phyloP scores from a whole-genome alignment of 1,140 invertebrate genomes.

The Euura lappo region DNA sequence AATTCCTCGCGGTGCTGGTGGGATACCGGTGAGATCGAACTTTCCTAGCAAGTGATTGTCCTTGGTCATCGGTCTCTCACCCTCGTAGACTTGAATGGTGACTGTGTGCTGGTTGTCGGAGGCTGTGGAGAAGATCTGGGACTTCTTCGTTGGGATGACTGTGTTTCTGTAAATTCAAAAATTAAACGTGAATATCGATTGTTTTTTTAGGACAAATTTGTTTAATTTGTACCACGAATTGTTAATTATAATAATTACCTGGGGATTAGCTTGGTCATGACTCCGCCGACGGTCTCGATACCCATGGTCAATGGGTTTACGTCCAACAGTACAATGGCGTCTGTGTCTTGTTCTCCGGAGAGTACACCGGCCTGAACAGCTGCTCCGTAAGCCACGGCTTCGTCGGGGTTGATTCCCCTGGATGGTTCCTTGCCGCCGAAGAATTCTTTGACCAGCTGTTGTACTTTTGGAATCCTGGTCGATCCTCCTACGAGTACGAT shows the following conservation, averaged over 20 bases:
- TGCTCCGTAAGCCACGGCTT: slow-evolving; percentile 97
- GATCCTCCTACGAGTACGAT: slow-evolving; percentile 99
- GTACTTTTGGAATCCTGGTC: slow-evolving; percentile 98
- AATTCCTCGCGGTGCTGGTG: slow-evolving; percentile 95
- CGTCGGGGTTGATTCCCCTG: slow-evolving; percentile 98
- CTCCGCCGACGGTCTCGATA: slow-evolving; percentile 99
- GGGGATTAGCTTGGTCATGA: slow-evolving; percentile 99
- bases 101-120: slow-evolving; percentile 99
- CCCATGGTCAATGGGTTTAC: slow-evolving; percentile 98
- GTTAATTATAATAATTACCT: slow-evolving; percentile 37
- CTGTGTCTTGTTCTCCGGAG: slow-evolving; percentile 90
- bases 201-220: neutral
- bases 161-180: slow-evolving; percentile 77
- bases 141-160: slow-evolving; percentile 99
- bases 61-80: slow-evolving; percentile 99
- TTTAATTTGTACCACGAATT: slow-evolving; percentile 3
- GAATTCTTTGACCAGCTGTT: slow-evolving; percentile 98
- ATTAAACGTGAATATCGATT: slow-evolving; percentile 10
- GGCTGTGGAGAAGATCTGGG: slow-evolving; percentile 98
- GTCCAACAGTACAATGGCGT: slow-evolving; percentile 95
- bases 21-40: slow-evolving; percentile 98
- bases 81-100: slow-evolving; percentile 97
- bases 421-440: slow-evolving; percentile 98
- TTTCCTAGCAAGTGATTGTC: slow-evolving; percentile 98
- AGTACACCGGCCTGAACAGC: slow-evolving; percentile 97